These are phyloP conservation scores for Habroteleia sp. DNA, from an alignment of 2,888 invertebrate species.

Conservation along the genomic window DNA sequence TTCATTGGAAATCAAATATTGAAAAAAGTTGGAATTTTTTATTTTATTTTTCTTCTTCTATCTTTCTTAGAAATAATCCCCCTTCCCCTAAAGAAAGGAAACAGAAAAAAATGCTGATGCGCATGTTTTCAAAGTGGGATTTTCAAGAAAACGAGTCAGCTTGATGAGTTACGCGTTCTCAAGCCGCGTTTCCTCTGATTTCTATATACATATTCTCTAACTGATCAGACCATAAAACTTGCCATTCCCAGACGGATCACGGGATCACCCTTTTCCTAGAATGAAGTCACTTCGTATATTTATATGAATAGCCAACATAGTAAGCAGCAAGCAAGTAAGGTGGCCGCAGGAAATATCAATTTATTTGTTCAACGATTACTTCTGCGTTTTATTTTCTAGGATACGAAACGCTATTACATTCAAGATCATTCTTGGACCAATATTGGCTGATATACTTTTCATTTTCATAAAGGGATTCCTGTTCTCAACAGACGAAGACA, in stretches of 20 bases:
- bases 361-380: conserved; percentile 68
- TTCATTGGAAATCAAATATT: too few relatives aligned
- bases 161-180: conserved; percentile 23
- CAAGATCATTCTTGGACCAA: conserved; percentile 75
- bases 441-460: conserved; percentile 68
- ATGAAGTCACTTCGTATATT: conserved; percentile 50
- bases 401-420: conserved; percentile 68
- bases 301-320: conserved; percentile 50
- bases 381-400: conserved; percentile 70
- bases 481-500: conserved; percentile 46
- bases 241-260: conserved; percentile 47
- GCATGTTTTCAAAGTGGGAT: conserved; percentile 14
- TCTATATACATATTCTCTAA: conserved; percentile 41
- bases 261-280: conserved; percentile 53
- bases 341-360: conserved; percentile 67
- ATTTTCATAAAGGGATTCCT: conserved; percentile 67
- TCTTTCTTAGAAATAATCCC: too few relatives aligned
- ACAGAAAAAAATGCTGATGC: conserved; percentile 42
- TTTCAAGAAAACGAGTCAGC: conserved; percentile 19
- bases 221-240: conserved; percentile 40
- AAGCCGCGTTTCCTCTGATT: conserved; percentile 44
- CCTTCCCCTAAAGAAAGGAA: too few relatives aligned
- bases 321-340: conserved; percentile 33
- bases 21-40: too few relatives aligned
- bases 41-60: too few relatives aligned